phyloP scores from a whole-genome alignment of 2,113 vertebrate genomes.

The Amazona vittata region DNA sequence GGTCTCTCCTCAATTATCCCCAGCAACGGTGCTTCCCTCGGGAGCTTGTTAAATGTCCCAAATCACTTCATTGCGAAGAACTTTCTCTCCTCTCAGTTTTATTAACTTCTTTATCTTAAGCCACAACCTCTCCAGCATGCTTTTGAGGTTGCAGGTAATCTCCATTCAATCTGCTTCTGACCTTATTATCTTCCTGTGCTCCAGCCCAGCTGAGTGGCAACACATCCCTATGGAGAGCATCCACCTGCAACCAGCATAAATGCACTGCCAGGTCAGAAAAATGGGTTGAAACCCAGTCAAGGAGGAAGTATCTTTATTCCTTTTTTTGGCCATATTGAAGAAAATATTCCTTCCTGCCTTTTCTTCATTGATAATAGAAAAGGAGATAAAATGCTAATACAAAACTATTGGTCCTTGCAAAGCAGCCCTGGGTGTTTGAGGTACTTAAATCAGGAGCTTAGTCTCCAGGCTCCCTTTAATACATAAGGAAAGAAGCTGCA shows the following conservation, averaged over 20 bases:
- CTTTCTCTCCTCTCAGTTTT: background rate
- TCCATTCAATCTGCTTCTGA: background rate
- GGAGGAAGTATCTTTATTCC: background rate
- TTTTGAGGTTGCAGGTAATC: background rate
- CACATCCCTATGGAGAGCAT: background rate
- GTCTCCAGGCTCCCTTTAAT: background rate
- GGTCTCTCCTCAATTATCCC: background rate
- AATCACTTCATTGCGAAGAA: background rate
- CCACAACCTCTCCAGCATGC: background rate
- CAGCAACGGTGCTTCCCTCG: background rate
- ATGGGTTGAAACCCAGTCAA: background rate
- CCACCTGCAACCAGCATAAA: background rate
- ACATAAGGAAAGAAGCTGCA: background rate
- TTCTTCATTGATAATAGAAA: background rate
- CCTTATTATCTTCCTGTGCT: background rate
- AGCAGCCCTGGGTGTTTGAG: background rate
- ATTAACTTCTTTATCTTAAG: background rate
- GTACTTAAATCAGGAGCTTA: background rate
- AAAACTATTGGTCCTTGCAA: background rate
- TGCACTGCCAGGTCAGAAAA: background rate
- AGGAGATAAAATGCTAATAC: background rate
- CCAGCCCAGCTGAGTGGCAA: background rate
- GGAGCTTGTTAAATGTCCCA: slow-evolving; percentile 32
- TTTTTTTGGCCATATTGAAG: background rate
- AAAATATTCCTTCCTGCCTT: background rate